phyloP scores from a whole-genome alignment of 2,797 vertebrate genomes.

The Phataginus tetradactyla region DNA sequence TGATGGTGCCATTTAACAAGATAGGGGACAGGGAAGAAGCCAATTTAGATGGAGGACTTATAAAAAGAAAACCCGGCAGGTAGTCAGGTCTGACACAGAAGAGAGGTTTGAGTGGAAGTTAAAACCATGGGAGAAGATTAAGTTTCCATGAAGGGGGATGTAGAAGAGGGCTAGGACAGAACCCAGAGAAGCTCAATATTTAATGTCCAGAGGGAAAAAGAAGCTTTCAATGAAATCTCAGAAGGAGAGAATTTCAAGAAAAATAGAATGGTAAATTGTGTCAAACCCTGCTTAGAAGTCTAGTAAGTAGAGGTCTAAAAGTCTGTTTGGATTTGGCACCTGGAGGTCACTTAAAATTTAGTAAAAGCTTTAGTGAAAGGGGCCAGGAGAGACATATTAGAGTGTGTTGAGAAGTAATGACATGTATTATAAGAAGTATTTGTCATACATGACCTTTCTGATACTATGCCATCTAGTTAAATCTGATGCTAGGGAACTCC shows the following conservation, averaged over 20 bases:
- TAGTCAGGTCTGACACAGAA: neutral
- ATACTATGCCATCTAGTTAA: neutral
- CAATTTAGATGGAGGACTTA: neutral
- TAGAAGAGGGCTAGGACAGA: neutral
- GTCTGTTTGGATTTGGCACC: neutral
- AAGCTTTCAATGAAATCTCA: neutral
- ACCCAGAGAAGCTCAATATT: neutral
- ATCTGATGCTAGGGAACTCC: neutral
- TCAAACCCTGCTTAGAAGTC: neutral
- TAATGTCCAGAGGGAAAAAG: neutral
- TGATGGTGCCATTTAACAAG: neutral
- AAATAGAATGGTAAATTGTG: neutral
- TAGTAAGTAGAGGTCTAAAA: neutral
- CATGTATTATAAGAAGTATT: neutral
- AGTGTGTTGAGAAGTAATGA: too few species aligned
- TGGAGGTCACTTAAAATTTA: neutral
- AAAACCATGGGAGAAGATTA: neutral
- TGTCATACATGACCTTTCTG: neutral
- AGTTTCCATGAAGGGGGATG: neutral
- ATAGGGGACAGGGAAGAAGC: neutral
- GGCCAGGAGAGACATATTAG: neutral
- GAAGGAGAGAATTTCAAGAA: neutral
- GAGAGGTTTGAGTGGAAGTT: neutral
- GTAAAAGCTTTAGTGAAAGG: neutral
- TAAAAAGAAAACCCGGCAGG: neutral